A percentile compares a stretch with the other conserved stretches of the same genome.
These are phyloP conservation scores for Larimichthys polyactis DNA, from an alignment of 2,113 vertebrate species.

Conservation along the genomic window DNA sequence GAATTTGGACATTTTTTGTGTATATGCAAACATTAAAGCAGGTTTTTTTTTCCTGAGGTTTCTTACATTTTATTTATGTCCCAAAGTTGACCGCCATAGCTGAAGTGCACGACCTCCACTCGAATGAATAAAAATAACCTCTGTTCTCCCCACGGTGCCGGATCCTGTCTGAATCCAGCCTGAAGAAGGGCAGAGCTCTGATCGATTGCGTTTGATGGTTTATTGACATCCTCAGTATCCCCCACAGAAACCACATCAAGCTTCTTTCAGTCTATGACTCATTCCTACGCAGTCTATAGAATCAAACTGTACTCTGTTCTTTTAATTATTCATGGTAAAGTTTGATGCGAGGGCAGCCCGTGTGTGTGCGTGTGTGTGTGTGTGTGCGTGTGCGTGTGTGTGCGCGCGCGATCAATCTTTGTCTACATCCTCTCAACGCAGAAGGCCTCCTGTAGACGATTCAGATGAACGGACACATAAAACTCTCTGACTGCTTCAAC, in stretches of 20 bases:
- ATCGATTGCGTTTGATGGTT: neutral
- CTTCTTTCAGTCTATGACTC: neutral
- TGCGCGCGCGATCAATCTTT: too few relatives aligned
- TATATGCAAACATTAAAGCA: neutral
- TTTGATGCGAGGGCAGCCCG: conserved; percentile 22
- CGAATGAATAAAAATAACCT: too few relatives aligned
- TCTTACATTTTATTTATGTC: neutral
- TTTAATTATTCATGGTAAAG: neutral
- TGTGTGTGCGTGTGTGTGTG: too few relatives aligned
- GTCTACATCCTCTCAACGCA: conserved; percentile 40
- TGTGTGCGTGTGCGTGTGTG: conserved; percentile 20
- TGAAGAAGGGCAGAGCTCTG: neutral
- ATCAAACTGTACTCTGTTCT: neutral
- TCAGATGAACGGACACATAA: neutral
- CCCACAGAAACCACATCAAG: too few relatives aligned
- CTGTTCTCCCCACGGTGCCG: too few relatives aligned
- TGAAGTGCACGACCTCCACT: too few relatives aligned
- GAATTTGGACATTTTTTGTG: neutral
- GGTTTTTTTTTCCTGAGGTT: neutral
- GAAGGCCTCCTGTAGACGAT: conserved; percentile 20
- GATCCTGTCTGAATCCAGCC: too few relatives aligned
- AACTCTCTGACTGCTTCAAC: neutral
- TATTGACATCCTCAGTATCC: neutral
- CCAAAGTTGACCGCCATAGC: too few relatives aligned
- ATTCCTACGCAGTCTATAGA: neutral